Conservation (phyloP, 2,113 vertebrate species). For the Euleptes europaea region DNA sequence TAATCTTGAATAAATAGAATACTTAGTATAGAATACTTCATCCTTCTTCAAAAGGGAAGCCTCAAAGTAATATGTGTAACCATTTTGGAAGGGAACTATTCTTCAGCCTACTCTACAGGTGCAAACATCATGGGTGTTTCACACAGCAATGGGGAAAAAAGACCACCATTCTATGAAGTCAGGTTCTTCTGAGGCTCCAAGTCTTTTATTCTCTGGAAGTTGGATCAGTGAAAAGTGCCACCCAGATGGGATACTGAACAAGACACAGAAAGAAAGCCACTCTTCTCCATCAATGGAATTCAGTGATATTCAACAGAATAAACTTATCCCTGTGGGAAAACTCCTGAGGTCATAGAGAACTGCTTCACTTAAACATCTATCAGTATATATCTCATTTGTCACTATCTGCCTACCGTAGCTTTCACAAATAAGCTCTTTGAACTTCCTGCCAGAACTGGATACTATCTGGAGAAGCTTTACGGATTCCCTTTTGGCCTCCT, state of each 20-base stretch:
- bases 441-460: constrained; percentile 76
- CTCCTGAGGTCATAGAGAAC: not conserved
- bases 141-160: accelerated
- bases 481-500: constrained; percentile 79
- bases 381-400: not conserved
- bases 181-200: constrained; percentile 27
- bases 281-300: not conserved
- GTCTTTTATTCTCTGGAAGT: constrained; percentile 21
- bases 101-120: constrained; percentile 1
- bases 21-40: not conserved
- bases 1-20: constrained; percentile 7
- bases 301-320: not conserved
- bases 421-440: constrained; percentile 89
- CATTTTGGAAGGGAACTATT: constrained; percentile 15
- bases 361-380: not conserved
- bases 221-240: not conserved
- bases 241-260: not conserved
- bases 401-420: constrained; percentile 70
- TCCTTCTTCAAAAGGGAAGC: not conserved
- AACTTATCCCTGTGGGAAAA: not conserved
- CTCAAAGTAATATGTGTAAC: constrained; percentile 5
- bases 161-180: not conserved
- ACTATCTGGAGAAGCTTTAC: constrained; percentile 80
- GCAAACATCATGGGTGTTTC: not conserved
- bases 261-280: accelerated